Percentiles rank a stretch among this genome's conserved stretches.
Conservation (phyloP, 1,140 invertebrate genomes). For the Panagrolaimus sp. region DNA sequence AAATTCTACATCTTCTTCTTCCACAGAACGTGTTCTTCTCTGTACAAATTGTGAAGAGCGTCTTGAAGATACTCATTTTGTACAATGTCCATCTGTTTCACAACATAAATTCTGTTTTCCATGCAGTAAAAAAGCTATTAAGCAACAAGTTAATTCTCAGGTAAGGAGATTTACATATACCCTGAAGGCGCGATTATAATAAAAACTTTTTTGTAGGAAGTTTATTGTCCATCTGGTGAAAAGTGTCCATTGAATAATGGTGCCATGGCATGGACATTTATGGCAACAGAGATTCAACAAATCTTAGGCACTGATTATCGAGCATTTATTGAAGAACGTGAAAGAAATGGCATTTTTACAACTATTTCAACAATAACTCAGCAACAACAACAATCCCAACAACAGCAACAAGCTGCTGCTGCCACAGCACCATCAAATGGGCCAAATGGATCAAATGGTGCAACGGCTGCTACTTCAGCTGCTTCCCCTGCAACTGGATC, state of each 20-base stretch:
- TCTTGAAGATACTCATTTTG: conserved; percentile 97
- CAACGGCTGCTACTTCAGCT: neutral
- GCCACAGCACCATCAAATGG: neutral
- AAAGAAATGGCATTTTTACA: conserved; percentile 73
- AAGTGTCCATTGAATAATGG: conserved; percentile 72
- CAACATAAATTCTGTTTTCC: conserved; percentile 97
- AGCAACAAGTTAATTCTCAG: conserved; percentile 77
- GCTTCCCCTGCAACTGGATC: conserved; percentile 2
- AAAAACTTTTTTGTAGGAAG: conserved; percentile 42
- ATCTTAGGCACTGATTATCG: conserved; percentile 82
- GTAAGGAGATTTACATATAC: conserved; percentile 24
- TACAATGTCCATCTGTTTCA: conserved; percentile 92
- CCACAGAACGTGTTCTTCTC: conserved; percentile 66
- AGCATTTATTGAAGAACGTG: conserved; percentile 82
- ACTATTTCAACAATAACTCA: conserved; percentile 70
- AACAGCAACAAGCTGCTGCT: neutral
- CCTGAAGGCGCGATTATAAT: neutral
- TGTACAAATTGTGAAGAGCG: conserved; percentile 93
- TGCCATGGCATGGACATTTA: conserved; percentile 98
- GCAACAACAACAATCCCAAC: neutral
- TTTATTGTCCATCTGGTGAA: conserved; percentile 64
- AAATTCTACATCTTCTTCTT: conserved; percentile 20
- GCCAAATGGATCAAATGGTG: neutral
- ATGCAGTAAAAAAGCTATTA: conserved; percentile 95
- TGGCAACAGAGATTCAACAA: conserved; percentile 97